These are phyloP conservation scores for Sciurus carolinensis DNA, from an alignment of 2,797 vertebrate species.

Conservation along the genomic window DNA sequence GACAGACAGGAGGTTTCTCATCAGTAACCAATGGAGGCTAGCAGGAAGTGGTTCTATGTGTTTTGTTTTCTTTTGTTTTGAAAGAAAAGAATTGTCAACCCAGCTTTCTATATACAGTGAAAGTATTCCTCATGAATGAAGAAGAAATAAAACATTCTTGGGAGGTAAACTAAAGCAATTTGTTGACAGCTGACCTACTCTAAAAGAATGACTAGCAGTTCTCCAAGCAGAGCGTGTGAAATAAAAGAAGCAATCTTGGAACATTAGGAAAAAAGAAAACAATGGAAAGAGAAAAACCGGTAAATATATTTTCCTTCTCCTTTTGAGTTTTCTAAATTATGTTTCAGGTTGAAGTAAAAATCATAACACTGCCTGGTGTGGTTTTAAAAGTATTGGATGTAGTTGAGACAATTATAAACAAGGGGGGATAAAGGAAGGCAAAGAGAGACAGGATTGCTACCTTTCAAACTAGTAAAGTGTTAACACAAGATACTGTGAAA, in stretches of 20 bases:
- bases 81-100: background rate
- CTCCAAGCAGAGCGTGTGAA: background rate
- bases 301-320: background rate
- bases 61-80: background rate
- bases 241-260: background rate
- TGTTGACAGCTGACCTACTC: background rate
- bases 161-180: background rate
- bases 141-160: background rate
- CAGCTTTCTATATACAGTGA: background rate
- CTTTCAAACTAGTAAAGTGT: background rate
- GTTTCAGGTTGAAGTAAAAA: background rate
- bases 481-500: background rate
- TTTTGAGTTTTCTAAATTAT: slow-evolving; percentile 38
- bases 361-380: background rate
- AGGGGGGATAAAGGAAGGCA: background rate
- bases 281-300: background rate
- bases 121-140: background rate
- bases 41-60: background rate
- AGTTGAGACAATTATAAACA: slow-evolving; percentile 33
- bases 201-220: background rate
- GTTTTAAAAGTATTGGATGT: background rate
- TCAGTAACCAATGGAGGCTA: background rate
- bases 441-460: background rate
- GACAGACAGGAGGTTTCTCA: background rate
- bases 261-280: background rate